These are phyloP conservation scores for Pelodiscus sinensis DNA, from an alignment of 2,113 vertebrate genomes.

Conservation along the genomic window DNA sequence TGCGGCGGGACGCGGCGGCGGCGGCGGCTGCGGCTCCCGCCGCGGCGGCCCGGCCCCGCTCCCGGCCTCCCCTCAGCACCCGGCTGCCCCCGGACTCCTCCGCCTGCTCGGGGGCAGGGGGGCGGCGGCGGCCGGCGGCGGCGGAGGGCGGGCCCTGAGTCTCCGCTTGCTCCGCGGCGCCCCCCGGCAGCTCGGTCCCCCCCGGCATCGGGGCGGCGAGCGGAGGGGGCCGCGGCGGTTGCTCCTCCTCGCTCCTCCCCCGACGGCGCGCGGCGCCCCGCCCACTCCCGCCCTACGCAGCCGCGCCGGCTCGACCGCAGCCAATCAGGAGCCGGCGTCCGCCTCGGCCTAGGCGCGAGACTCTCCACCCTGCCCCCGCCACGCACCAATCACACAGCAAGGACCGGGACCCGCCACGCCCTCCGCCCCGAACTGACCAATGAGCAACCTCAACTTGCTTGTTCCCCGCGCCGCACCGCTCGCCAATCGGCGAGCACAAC, in stretches of 20 bases:
- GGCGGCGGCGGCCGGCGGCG: constrained; percentile 17
- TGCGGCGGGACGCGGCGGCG: constrained; percentile 16
- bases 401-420: background rate
- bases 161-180: constrained; percentile 54
- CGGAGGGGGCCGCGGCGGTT: constrained; percentile 49
- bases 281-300: constrained; percentile 31
- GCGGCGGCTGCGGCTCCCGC: background rate
- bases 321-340: constrained; percentile 52
- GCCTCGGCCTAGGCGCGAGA: background rate
- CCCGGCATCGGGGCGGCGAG: constrained; percentile 73
- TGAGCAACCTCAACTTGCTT: background rate
- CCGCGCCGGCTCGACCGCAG: background rate
- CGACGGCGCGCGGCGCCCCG: constrained; percentile 29
- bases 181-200: constrained; percentile 66
- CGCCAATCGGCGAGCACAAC: constrained; percentile 37
- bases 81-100: constrained; percentile 43
- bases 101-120: background rate
- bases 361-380: background rate
- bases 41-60: constrained; percentile 5
- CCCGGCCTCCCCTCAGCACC: constrained; percentile 35
- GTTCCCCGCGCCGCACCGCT: background rate
- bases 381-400: background rate
- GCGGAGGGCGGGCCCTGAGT: constrained; percentile 13
- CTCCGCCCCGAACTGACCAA: background rate
- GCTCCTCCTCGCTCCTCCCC: constrained; percentile 49